A percentile compares a stretch with the other conserved stretches of the same genome.
phyloP scores from a whole-genome alignment of 2,113 vertebrate genomes.

The Sialia sialis region DNA sequence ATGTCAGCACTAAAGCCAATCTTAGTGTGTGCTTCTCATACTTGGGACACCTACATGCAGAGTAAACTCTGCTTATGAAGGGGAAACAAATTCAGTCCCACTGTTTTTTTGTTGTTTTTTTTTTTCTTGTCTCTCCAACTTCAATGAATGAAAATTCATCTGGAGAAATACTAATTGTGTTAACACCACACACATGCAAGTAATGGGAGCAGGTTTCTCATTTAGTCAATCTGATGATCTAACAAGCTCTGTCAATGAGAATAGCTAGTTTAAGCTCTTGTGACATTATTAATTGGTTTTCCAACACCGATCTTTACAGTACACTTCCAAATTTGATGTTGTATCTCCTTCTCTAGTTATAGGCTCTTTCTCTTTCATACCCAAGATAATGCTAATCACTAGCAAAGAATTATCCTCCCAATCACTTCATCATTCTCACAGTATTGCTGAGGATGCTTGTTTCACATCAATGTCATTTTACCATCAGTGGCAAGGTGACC shows the following conservation, averaged over 20 bases:
- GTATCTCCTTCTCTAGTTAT: not conserved
- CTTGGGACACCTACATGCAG: not conserved
- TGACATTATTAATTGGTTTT: constrained; percentile 57
- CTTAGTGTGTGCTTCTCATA: not conserved
- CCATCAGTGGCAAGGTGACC: not conserved
- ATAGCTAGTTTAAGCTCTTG: constrained; percentile 52
- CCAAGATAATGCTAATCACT: constrained; percentile 12
- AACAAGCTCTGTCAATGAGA: constrained; percentile 51
- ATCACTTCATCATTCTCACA: not conserved
- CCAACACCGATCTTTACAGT: constrained; percentile 30
- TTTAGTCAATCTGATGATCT: constrained; percentile 27
- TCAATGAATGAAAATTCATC: constrained; percentile 40
- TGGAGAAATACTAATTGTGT: not conserved
- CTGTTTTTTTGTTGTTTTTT: not conserved
- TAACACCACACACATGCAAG: not conserved
- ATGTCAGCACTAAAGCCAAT: not conserved
- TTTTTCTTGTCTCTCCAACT: not conserved
- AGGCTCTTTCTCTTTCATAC: constrained; percentile 10
- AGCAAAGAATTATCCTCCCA: not conserved
- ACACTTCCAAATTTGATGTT: constrained; percentile 2
- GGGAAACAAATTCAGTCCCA: not conserved
- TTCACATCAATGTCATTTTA: not conserved
- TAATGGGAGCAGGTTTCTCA: constrained; percentile 50
- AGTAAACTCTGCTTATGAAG: not conserved
- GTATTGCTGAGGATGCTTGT: not conserved